Evolutionary conservation across 2,888 invertebrate genomes (phyloP), one percentile per base, ranked within the genome.

Genomic region (Lycaena phlaeas): DNA sequence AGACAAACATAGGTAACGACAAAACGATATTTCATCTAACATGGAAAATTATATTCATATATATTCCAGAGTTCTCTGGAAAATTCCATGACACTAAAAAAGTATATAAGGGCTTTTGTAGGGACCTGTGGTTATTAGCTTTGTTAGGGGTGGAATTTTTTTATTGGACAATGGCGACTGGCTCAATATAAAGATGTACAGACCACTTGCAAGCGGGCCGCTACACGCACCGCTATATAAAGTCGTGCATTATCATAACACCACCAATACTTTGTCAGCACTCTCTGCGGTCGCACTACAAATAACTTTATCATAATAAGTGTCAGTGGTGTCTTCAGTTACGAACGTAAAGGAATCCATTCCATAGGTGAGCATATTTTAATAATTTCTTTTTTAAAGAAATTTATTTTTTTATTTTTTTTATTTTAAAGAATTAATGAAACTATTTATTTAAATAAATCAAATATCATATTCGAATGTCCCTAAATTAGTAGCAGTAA

Each of bases 201-300:
- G 57, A 57, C 60, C 57, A 56, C 62, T 61, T 69, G 69, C 65
- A 65, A 63, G 68, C 56, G 65, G 65, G 62, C 62, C 57, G 63
- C 64, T 50, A 52, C 44, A 52, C 58, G 49, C 51, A 56, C 61
- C 46, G 41, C 38, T 82, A 82, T 82, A 82, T 72, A 82, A 78
- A 63, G 65, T 58, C 59, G 57, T 54, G 57, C 64, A 59, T 68
- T 72, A 72, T 72, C 74, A 70, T 55, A 58, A 66, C 56, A 59
- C 61, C 61, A 68, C 69, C 78, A 82, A 79, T 82, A 75, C 74
- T 72, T 76, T 67, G 74, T 72, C 66, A 69, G 60, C 74, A 60
- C 75, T 71, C 77, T 66, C 61, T 66, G 63, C 71, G 77, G 59
- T 61, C 74, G 67, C 72, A 77, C 70, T 63, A 51, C 53, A 55